A percentile compares a stretch with the other conserved stretches of the same genome.
phyloP scores from a whole-genome alignment of 2,113 vertebrate genomes.

The Cariama cristata region DNA sequence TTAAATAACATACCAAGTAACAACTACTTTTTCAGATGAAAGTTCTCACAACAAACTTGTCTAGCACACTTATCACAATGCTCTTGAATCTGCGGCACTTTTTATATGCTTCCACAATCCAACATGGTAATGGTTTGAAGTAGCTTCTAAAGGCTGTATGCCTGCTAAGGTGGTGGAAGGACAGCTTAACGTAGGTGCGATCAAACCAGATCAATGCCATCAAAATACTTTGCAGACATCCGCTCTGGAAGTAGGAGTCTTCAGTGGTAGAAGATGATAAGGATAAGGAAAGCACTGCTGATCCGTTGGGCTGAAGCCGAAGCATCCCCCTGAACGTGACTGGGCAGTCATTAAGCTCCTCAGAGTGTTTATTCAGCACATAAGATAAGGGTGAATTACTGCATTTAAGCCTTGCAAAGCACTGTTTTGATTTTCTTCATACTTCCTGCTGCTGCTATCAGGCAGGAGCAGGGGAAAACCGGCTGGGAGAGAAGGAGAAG shows the following conservation, averaged over 20 bases:
- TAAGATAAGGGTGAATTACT: too few species aligned
- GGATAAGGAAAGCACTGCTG: neutral
- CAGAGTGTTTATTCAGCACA: neutral
- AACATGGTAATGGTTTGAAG: accelerated
- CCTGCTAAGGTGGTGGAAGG: neutral
- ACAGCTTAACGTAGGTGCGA: neutral
- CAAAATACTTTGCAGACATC: neutral
- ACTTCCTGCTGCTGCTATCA: neutral
- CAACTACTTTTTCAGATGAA: neutral
- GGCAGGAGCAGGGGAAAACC: neutral
- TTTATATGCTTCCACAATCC: neutral
- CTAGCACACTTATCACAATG: accelerated
- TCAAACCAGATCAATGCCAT: neutral
- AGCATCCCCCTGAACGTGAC: neutral
- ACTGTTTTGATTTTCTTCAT: neutral
- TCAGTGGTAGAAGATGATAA: neutral
- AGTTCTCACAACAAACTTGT: neutral
- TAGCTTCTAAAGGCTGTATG: neutral
- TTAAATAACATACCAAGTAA: neutral
- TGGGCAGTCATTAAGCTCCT: neutral
- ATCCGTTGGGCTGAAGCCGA: neutral
- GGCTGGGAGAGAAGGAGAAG: neutral
- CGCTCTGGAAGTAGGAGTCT: accelerated
- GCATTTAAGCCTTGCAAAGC: neutral
- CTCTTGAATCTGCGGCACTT: accelerated